These are phyloP conservation scores for Alouatta palliata DNA, from an alignment of 2,113 vertebrate species.

Conservation along the genomic window DNA sequence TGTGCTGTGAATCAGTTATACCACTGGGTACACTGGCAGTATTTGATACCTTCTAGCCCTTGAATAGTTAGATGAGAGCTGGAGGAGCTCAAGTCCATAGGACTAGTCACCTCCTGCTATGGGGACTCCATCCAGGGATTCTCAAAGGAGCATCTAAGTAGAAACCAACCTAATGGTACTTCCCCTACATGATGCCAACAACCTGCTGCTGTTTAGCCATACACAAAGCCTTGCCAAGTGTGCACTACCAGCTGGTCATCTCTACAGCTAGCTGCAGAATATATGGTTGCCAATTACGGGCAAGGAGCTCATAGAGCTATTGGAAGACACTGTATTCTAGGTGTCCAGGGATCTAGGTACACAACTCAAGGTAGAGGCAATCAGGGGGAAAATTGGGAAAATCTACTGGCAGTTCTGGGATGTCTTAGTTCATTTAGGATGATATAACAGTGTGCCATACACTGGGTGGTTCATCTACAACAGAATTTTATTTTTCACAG, in stretches of 20 bases:
- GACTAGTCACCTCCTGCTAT: neutral
- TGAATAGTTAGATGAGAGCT: neutral
- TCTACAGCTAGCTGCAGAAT: neutral
- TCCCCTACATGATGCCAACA: no score
- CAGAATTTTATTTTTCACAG: neutral
- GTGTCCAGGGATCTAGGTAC: neutral
- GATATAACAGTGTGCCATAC: neutral
- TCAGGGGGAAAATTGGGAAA: neutral
- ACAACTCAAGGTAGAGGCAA: neutral
- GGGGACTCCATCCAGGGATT: neutral
- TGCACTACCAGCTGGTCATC: no score
- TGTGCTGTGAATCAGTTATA: neutral
- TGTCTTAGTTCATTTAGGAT: neutral
- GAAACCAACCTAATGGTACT: neutral
- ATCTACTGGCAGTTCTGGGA: neutral
- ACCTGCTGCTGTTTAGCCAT: no score
- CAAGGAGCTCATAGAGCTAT: neutral
- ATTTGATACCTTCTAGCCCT: neutral
- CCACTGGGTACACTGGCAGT: neutral
- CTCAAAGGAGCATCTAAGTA: neutral
- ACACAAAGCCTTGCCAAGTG: neutral
- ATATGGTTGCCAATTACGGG: neutral
- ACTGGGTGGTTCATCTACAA: neutral
- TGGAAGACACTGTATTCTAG: neutral
- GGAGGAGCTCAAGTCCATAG: neutral